Evolutionary conservation across 2,797 vertebrate species (phyloP).

Genomic region (Sebastes glaucus): DNA sequence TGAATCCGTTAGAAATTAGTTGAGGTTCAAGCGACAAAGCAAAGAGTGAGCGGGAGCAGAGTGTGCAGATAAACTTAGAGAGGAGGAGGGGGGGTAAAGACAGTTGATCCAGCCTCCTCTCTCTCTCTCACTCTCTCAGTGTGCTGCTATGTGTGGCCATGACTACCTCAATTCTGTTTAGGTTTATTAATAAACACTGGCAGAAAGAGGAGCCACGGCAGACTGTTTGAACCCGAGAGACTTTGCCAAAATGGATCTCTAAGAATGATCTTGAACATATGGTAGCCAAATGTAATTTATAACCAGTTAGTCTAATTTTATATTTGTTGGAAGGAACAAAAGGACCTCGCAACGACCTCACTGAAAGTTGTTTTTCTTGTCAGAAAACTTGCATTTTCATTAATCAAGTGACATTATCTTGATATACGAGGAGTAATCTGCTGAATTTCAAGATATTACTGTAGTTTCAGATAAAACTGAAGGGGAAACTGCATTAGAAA

Average conservation of each 20-base stretch:
- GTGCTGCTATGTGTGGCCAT: slow-evolving; percentile 78
- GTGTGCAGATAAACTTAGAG: slow-evolving; percentile 30
- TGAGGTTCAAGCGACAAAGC: slow-evolving; percentile 21
- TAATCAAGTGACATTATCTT: not conserved
- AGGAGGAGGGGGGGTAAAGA: not conserved
- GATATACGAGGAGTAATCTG: not conserved
- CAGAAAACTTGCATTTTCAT: not conserved
- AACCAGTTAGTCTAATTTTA: not conserved
- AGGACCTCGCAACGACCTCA: not conserved
- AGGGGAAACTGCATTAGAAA: not conserved
- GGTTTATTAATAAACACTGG: slow-evolving; percentile 84
- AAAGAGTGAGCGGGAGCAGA: slow-evolving; percentile 53
- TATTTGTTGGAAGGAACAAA: not conserved
- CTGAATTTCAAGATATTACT: not conserved
- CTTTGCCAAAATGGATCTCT: not conserved
- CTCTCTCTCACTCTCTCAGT: slow-evolving; percentile 37
- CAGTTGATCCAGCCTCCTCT: slow-evolving; percentile 56
- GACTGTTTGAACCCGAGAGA: slow-evolving; percentile 21
- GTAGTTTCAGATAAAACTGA: not conserved
- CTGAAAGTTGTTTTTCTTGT: not conserved
- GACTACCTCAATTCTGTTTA: slow-evolving; percentile 81
- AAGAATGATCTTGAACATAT: not conserved
- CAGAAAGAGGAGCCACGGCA: slow-evolving; percentile 58
- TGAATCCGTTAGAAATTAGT: not conserved
- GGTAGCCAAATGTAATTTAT: not conserved